A percentile compares a stretch with the other conserved stretches of the same genome.
phyloP scores from a whole-genome alignment of 2,888 invertebrate species.

The Luperina nickerlii region DNA sequence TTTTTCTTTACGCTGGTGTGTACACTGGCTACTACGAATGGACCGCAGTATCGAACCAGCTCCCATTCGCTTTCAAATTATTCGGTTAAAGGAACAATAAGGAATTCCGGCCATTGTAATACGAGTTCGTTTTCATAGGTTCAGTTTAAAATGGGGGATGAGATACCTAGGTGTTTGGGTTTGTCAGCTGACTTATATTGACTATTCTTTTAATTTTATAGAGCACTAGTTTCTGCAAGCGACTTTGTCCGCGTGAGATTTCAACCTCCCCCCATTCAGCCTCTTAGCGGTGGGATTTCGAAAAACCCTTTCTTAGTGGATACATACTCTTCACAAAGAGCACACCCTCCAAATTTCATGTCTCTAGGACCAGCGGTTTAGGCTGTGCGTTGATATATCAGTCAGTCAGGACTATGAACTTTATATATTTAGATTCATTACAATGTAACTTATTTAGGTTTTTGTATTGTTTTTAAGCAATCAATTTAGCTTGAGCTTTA shows the following conservation, averaged over 20 bases:
- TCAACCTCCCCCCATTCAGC: too few relatives aligned
- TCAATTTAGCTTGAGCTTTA: not conserved
- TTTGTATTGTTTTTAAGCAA: not conserved
- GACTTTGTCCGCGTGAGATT: too few relatives aligned
- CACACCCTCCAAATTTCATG: too few relatives aligned
- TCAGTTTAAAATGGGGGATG: not conserved
- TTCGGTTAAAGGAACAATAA: conserved; percentile 51
- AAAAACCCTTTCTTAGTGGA: too few relatives aligned
- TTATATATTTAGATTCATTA: not conserved
- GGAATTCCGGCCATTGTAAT: conserved; percentile 33
- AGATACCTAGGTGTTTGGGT: not conserved
- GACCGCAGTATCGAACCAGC: conserved; percentile 33
- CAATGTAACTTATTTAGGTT: not conserved
- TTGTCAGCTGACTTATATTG: not conserved
- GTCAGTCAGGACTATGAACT: too few relatives aligned
- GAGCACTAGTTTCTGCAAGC: too few relatives aligned
- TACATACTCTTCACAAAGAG: too few relatives aligned
- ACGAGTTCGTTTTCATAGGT: conserved; percentile 19
- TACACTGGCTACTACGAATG: conserved; percentile 24
- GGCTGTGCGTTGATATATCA: too few relatives aligned
- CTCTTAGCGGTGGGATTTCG: too few relatives aligned
- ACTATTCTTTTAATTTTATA: not conserved
- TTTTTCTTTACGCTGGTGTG: conserved; percentile 41
- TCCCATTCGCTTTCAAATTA: conserved; percentile 57
- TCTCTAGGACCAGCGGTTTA: too few relatives aligned